Base-by-base conservation (phyloP, 64 coral and sea anemone genomes). In the Pocillopora verrucosa region DNA sequence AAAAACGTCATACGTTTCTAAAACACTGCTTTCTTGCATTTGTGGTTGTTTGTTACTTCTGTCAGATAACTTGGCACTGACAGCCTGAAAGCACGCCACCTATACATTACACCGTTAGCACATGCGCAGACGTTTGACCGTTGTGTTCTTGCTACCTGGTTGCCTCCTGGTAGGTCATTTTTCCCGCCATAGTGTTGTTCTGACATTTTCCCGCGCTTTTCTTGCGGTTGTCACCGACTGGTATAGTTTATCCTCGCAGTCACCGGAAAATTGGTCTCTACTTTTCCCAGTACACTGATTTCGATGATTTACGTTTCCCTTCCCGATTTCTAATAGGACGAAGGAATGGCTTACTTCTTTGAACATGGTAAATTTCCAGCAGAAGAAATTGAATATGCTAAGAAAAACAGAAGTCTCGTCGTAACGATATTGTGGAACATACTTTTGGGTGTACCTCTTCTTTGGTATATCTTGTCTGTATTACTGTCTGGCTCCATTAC, bases 291-390 rank as follows among this genome's bases (percentile, higher is more conserved):
- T 60, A 37, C 16, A 34, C 19, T 34, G 11, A 17, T 58, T 16
- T 60, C 64, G 60, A 56, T 73, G 56, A 24, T 36, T 73, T 22
- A 65, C 24, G 0, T 63, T 9, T 89, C 67, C 30, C 56, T 79
- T 25, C 57, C 1, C 30, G 11, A 83, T 84, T 94, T 13, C 58
- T 78, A 61, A 36, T 34, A 99, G 97, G 97, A 99, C 62, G 37
- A 95, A 86, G 74, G 61, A 38, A 91, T 99, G 97, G 87, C 72
- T 11, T 90, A 93, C 78, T 99, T 95, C 81, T 6, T 95, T 56
- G 85, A 91, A 69, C 88, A 99, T 63, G 91, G 94, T 56, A 61
- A 58, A 75, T 99, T 95, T 75, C 84, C 93, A 51, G 91, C 79
- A 64, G 82, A 94, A 15, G 86, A 69, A 75, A 63, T 90, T 19